Base-by-base conservation (phyloP, 2,113 vertebrate genomes). In the Halcyon senegalensis region DNA sequence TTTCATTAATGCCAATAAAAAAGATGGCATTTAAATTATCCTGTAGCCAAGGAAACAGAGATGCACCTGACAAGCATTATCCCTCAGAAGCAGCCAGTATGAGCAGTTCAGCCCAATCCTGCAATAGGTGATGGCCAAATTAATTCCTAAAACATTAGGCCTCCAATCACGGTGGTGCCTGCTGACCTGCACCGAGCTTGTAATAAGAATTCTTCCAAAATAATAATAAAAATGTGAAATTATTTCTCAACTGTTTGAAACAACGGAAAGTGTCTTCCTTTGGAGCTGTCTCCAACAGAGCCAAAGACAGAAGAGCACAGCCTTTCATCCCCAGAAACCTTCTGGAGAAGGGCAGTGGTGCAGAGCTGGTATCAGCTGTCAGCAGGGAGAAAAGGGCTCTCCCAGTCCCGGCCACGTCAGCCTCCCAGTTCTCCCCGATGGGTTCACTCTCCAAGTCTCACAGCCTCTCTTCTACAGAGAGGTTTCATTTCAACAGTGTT, bases 31-130 rank as follows among this genome's bases (percentile, higher is more conserved):
- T 94, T 77, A 44, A 84, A 30, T 68, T 50, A 76, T 33, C 67
- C 48, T 58, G 94, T 77, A 96, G 72, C 75, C 92, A 94, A 86
- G 93, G 92, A 93, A 96, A 93, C 82, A 43, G 72, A 50, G 56
- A 6, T 74, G 82, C 35, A 81, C 70, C 77, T 89, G 92, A 11
- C 46, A 79, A 90, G 50, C 16, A 62, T 59, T 50, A 16, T 31
- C 66, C 72, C 74, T 69, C 51, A 33, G 50, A 59, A 20, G 60
- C 74, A 76, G 87, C 51, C 3, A 0, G 21, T 4, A 15, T 0
- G 3, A 86, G 21, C 24, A 53, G 14, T 18, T 74, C 1, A 3
- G 48, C 55, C 60, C 83, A 53, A 16, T 2, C 41, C 43, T 39
- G n/a, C 59, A 55, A 3, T 13, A 88, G 63, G 63, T 28, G 37